Conservation (phyloP, 1,140 invertebrate species). For the Telenomus remus region DNA sequence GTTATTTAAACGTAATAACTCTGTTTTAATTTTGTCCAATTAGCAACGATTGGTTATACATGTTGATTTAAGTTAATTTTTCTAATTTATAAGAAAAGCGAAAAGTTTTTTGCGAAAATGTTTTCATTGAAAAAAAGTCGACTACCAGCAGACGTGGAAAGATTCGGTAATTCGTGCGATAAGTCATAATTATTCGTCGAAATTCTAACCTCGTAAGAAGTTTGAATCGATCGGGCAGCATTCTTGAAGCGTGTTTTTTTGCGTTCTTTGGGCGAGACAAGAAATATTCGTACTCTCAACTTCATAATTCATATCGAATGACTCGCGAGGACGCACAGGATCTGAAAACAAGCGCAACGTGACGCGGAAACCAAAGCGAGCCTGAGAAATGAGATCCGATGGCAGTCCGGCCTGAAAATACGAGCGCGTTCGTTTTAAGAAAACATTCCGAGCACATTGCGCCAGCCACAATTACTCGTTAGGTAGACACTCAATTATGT, state of each 20-base stretch:
- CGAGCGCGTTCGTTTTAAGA: slow-evolving; percentile 55
- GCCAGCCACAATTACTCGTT: slow-evolving; percentile 56
- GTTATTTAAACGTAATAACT: too few relatives aligned
- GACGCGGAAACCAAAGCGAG: slow-evolving; percentile 64
- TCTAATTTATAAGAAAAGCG: too few relatives aligned
- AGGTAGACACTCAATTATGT: slow-evolving; percentile 59
- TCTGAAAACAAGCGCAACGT: slow-evolving; percentile 66
- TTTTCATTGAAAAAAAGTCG: too few relatives aligned
- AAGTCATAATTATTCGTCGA: slow-evolving; percentile 29
- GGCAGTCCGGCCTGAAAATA: slow-evolving; percentile 54
- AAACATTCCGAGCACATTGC: slow-evolving; percentile 54
- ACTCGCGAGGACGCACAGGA: slow-evolving; percentile 58
- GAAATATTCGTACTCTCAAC: slow-evolving; percentile 52
- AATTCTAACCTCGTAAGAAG: slow-evolving; percentile 41
- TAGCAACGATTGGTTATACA: too few relatives aligned
- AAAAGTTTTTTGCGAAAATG: too few relatives aligned
- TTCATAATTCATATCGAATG: slow-evolving; percentile 64
- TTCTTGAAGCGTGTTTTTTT: slow-evolving; percentile 50
- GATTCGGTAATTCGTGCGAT: slow-evolving; percentile 11
- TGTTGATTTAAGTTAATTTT: too few relatives aligned
- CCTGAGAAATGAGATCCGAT: slow-evolving; percentile 53
- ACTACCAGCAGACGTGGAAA: too few relatives aligned
- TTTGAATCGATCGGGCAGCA: slow-evolving; percentile 26
- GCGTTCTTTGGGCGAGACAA: slow-evolving; percentile 19
- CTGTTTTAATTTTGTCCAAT: too few relatives aligned